Conservation (phyloP, 2,888 invertebrate genomes). For the Dasypogon diadema region DNA sequence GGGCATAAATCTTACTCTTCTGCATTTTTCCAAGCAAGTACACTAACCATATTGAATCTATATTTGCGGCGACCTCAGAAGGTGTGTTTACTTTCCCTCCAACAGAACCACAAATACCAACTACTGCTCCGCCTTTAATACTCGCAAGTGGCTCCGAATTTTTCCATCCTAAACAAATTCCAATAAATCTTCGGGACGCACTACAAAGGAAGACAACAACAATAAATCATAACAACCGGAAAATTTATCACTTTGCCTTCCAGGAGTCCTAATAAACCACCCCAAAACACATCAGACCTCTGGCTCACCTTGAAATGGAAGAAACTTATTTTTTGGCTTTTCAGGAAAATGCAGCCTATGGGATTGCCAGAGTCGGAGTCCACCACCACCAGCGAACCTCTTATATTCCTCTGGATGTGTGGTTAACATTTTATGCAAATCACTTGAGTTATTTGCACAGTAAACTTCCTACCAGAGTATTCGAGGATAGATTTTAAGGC, state of each 20-base stretch:
- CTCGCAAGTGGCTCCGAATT: too few species aligned
- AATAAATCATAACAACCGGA: constrained; percentile 29
- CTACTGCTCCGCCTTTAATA: too few species aligned
- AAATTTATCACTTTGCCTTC: constrained; percentile 28
- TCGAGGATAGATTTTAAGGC: constrained; percentile 33
- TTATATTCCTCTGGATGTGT: constrained; percentile 26
- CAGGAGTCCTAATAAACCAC: constrained; percentile 5
- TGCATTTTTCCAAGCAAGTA: too few species aligned
- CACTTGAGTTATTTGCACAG: constrained; percentile 32
- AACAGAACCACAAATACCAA: too few species aligned
- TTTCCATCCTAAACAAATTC: neutral
- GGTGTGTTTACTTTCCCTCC: too few species aligned
- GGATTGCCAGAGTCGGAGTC: neutral
- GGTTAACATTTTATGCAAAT: constrained; percentile 50
- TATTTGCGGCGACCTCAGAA: too few species aligned
- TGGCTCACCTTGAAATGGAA: constrained; percentile 17
- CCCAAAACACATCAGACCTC: neutral
- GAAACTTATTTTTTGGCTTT: constrained; percentile 8
- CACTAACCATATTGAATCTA: too few species aligned
- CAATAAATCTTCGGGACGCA: neutral
- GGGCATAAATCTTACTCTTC: too few species aligned
- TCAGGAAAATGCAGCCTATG: constrained; percentile 20
- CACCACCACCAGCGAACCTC: neutral
- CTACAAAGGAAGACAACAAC: neutral
- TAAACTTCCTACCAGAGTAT: constrained; percentile 36